phyloP scores from a whole-genome alignment of 2,888 invertebrate species.

The Reticulitermes lucifugus region DNA sequence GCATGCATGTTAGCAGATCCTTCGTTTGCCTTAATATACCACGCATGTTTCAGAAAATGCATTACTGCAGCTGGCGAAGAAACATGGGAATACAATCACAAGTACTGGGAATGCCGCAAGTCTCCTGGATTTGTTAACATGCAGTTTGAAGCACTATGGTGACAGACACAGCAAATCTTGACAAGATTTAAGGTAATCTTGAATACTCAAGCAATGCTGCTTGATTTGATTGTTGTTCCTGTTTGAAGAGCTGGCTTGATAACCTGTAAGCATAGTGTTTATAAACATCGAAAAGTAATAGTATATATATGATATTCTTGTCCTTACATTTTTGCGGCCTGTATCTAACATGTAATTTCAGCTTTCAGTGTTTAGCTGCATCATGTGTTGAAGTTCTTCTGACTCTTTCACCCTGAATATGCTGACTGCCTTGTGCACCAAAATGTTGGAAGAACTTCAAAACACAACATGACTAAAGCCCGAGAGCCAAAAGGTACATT shows the following conservation, averaged over 20 bases:
- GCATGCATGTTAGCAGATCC: no score
- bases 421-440: no score
- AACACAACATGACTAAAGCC: no score
- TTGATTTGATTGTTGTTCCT: background rate
- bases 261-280: background rate
- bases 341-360: no score
- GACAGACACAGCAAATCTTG: slow-evolving; percentile 58
- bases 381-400: no score
- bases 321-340: no score
- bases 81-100: slow-evolving; percentile 77
- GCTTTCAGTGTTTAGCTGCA: no score
- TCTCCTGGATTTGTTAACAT: slow-evolving; percentile 73
- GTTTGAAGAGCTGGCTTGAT: background rate
- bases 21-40: no score
- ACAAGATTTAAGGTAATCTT: background rate
- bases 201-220: slow-evolving; percentile 8
- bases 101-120: slow-evolving; percentile 80
- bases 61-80: slow-evolving; percentile 69
- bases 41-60: slow-evolving; percentile 61
- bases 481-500: no score
- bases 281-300: background rate
- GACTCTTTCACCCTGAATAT: no score
- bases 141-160: slow-evolving; percentile 73
- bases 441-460: no score
- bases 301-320: background rate